Evolutionary conservation across 2,888 invertebrate species (phyloP), one percentile per base, ranked within the genome.

Genomic region (Eilema griseolum): DNA sequence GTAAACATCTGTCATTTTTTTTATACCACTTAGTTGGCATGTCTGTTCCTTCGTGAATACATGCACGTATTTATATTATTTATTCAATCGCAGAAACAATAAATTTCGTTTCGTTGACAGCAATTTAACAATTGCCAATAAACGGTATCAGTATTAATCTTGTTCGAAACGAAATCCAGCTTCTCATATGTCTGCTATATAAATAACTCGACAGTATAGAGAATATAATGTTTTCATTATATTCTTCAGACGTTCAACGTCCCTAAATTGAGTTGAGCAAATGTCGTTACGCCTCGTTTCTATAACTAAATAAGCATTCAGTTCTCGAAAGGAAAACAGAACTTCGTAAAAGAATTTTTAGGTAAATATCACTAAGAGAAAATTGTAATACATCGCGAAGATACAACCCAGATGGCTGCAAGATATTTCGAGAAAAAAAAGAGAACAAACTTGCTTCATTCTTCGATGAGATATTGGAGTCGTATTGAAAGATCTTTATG

Each of bases 241-340:
- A 86, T 86, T 88, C 85, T 85, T 83, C 88, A 90, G 89, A 89
- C 89, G 87, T 89, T 90, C 89, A 86, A 85, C 86, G 87, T 83
- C 84, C 88, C 86, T 80, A 90, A 91, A 91, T 90, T 81, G 87
- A 88, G 84, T 89, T 86, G 80, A 83, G 86, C 72, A 85, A 86
- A 88, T 86, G 82, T 87, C 81, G 86, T 89, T 87, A 86, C 84
- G 87, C 85, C 85, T 86, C 88, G 85, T 88, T 88, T 85, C 86
- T 85, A 81, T 89, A 90, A 90, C 89, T 87, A 89, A 90, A 88
- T 89, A 86, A 88, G 83, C 78, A 85, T 88, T 87, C 85, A 81
- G 77, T 85, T 80, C 74, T 77, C 79, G 80, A 84, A 87, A 86
- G 83, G 85, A 90, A 90, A 90, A 90, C 89, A 89, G 86, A 87